phyloP scores from a whole-genome alignment of 2,113 vertebrate species.

The Columba janthina region DNA sequence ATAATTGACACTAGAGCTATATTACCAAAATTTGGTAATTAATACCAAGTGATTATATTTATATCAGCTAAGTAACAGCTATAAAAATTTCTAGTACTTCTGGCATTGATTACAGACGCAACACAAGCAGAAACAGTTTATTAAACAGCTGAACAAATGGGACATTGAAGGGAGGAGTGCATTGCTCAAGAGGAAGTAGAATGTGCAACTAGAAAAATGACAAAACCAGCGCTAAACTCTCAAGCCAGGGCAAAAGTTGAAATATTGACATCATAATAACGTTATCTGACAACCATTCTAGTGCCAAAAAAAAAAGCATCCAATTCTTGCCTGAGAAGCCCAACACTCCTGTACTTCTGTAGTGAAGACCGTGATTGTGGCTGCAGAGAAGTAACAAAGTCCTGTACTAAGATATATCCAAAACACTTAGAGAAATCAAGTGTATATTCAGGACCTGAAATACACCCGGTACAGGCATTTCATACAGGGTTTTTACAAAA shows the following conservation, averaged over 20 bases:
- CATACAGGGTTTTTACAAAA: constrained; percentile 64
- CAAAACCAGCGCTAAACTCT: too few relatives aligned
- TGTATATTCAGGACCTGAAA: background rate
- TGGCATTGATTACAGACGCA: background rate
- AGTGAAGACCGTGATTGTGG: background rate
- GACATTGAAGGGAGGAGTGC: too few relatives aligned
- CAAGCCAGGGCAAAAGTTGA: background rate
- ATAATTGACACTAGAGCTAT: background rate
- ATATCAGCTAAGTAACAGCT: background rate
- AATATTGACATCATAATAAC: background rate
- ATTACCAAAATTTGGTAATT: background rate
- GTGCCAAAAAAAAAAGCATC: background rate
- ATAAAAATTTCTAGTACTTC: background rate
- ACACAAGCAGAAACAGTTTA: constrained; percentile 46
- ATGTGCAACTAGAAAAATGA: background rate
- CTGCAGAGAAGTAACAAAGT: background rate
- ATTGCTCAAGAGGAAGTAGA: background rate
- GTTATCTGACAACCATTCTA: background rate
- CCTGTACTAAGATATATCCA: background rate
- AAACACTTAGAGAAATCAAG: background rate
- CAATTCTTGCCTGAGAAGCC: background rate
- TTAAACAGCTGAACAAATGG: constrained; percentile 30
- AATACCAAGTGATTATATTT: background rate
- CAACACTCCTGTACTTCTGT: background rate
- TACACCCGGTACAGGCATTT: background rate